These are phyloP conservation scores for Lasioglossum calceatum DNA, from an alignment of 2,888 invertebrate species.

Conservation along the genomic window DNA sequence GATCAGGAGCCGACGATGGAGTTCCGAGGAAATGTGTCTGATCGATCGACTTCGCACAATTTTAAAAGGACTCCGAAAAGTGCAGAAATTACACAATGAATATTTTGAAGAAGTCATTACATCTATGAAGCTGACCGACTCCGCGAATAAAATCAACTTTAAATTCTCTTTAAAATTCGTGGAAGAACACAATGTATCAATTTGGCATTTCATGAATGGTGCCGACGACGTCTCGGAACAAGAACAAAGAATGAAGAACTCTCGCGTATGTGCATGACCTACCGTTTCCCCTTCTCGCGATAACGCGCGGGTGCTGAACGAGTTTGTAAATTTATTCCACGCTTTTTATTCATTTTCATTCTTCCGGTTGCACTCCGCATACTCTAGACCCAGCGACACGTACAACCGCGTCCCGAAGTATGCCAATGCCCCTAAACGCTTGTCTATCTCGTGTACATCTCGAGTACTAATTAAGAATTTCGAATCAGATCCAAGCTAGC, in stretches of 20 bases:
- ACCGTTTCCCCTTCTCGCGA: neutral
- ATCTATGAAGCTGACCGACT: too few species aligned
- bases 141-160: too few species aligned
- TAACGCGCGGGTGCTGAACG: neutral
- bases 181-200: too few species aligned
- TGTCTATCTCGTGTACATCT: too few species aligned
- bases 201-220: too few species aligned
- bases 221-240: neutral
- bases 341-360: neutral
- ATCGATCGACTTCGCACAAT: neutral
- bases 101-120: too few species aligned
- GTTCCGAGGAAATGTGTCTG: neutral
- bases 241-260: neutral
- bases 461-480: neutral
- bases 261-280: neutral
- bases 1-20: neutral
- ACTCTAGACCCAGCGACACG: too few species aligned
- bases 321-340: neutral
- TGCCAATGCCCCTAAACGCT: too few species aligned
- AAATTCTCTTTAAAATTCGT: too few species aligned
- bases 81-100: too few species aligned
- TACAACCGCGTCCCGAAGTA: too few species aligned
- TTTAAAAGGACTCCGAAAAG: neutral
- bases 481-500: neutral
- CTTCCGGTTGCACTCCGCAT: neutral